These are phyloP conservation scores for Alligator sinensis DNA, from an alignment of 2,113 vertebrate species.

Conservation along the genomic window DNA sequence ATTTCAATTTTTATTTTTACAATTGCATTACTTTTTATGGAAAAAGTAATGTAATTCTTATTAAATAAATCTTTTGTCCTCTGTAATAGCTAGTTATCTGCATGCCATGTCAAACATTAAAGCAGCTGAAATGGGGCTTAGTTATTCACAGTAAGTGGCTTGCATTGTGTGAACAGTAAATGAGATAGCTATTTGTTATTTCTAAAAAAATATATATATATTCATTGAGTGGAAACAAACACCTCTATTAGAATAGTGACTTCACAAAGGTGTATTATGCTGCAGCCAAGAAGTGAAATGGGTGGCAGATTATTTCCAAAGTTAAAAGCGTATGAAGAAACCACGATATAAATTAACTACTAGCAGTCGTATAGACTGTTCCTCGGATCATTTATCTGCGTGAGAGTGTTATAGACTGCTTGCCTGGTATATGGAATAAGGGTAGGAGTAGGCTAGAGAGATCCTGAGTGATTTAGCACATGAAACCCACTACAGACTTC, in stretches of 20 bases:
- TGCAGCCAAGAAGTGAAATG: conserved; percentile 67
- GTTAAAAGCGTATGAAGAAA: conserved; percentile 67
- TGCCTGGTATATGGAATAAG: conserved; percentile 51
- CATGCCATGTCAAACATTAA: conserved; percentile 62
- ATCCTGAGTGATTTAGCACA: conserved; percentile 69
- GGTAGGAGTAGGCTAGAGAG: conserved; percentile 58
- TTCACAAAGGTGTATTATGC: conserved; percentile 72
- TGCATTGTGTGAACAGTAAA: conserved; percentile 36
- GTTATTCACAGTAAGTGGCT: conserved; percentile 49
- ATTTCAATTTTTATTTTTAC: neutral
- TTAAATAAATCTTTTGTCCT: conserved; percentile 57
- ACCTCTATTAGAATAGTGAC: conserved; percentile 67
- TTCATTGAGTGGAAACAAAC: conserved; percentile 51
- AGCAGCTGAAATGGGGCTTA: conserved; percentile 64
- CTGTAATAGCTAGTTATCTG: neutral
- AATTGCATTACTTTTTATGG: conserved; percentile 23
- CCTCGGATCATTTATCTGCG: conserved; percentile 71
- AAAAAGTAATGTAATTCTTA: conserved; percentile 22
- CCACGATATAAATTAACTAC: conserved; percentile 72
- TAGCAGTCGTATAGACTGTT: conserved; percentile 66
- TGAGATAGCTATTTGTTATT: conserved; percentile 74
- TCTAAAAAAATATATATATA: conserved; percentile 46
- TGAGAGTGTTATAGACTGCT: conserved; percentile 70
- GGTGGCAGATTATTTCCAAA: conserved; percentile 71
- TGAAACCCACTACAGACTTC: conserved; percentile 57